Base-by-base conservation (phyloP, 2,113 vertebrate species). In the Macroglossus sobrinus region DNA sequence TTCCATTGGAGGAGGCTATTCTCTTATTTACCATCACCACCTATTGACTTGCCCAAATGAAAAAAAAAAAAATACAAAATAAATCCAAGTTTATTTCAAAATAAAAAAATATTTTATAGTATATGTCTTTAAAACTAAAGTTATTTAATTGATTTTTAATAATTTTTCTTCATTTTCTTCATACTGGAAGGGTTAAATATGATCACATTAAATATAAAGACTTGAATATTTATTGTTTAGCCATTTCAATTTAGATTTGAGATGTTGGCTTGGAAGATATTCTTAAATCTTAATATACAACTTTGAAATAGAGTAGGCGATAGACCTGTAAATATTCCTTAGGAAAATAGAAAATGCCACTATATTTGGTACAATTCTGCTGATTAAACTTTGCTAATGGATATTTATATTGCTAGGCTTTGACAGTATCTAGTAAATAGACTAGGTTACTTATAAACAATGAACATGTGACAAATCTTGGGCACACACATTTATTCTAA, bases 391-490 rank as follows among this genome's bases (percentile, higher is more conserved):
- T 79, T 33, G 87, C 69, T n/a, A 87, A 38, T 30, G 12, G 14
- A 3, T 75, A 72, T 96, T 88, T 93, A 10, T 57, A 47, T 81
- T 92, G 90, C 59, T 90, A 84, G 72, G 26, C n/a, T 72, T 50
- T 95, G 55, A 55, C 61, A 22, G 81, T 96, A 78, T 89, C 97
- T 94, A 96, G 89, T 92, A 97, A 96, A 84, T 91, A 97, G 79
- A 89, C 1, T 21, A 55, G 96, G 93, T 93, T 95, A 63, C 93
- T 94, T 95, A 66, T 95, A 95, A 98, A 96, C 68, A 96, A 9
- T 66, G 96, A 93, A 40, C 95, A 63, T 88, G 86, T 96, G 97
- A 91, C 43, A 72, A 94, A 87, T 53, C 63, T 76, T 76, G 59
- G 45, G 47, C 47, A 92, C 79, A 24, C 30, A 92, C 9, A 40